Base-by-base conservation (phyloP, 2,113 vertebrate species). In the Cyanoderma ruficeps region DNA sequence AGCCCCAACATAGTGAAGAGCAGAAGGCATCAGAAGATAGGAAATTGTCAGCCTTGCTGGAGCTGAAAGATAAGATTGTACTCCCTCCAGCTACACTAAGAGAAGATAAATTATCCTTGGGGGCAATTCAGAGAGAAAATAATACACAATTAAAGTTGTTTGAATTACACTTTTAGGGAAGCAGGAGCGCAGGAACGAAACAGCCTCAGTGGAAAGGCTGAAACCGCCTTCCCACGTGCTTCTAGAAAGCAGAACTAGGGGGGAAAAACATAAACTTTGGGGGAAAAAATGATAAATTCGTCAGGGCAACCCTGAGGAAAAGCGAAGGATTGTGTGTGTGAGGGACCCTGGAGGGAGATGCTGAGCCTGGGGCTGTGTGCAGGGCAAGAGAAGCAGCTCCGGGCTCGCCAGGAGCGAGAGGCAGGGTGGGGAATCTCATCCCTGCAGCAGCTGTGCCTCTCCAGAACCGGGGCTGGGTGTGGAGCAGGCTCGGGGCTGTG, bases 51-150 rank as follows among this genome's bases (percentile, higher is more conserved):
- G 91, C 57, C 17, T 93, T 91, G 89, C 96, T 95, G 95, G 87
- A 82, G 63, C 93, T 96, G 84, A 61, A 87, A 97, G 91, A 96
- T 96, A 97, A 96, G 94, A 94, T 77, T 96, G 84, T 94, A 11
- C 67, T 93, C 67, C 50, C 55, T 89, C 30, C 35, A 65, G 91
- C 89, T 72, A 33, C 27, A 4, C 90, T 65, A 19, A 91, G 64
- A 83, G 70, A 52, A 91, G 91, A 95, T 77, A 89, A 94, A 96
- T 96, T 85, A 94, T 95, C 91, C 50, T 2, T 35, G 47, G 89
- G 89, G 87, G 57, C 81, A 53, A 90, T 91, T 89, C 74, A 55
- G 84, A 72, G 70, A 49, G 78, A 93, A 87, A 91, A 96, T 87
- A 90, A 75, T 8, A 33, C 61, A 30, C 87, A 93, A 96, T 93